Evolutionary conservation across 2,113 vertebrate species (phyloP).

Genomic region (Atherinomorus stipes): DNA sequence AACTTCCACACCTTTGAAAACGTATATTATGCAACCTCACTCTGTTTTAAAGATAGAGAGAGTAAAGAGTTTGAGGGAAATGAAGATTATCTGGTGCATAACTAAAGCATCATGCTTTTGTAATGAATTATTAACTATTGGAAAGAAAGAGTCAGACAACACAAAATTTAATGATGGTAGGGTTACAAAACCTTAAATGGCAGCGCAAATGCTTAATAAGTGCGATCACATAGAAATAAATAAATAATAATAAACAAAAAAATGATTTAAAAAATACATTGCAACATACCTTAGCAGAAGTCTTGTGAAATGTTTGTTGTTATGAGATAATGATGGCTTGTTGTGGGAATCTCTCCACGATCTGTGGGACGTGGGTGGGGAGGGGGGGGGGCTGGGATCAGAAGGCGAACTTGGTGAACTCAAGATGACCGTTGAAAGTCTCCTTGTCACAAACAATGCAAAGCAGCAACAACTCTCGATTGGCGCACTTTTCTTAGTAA

Average conservation of each 20-base stretch:
- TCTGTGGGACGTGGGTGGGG: conserved; percentile 8
- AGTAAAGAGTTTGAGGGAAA: background rate
- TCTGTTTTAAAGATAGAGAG: background rate
- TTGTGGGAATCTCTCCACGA: background rate
- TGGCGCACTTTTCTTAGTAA: conserved; percentile 9
- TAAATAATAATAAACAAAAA: background rate
- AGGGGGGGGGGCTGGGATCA: conserved; percentile 31
- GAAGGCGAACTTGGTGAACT: conserved; percentile 38
- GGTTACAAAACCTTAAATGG: too few species aligned
- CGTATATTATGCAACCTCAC: background rate
- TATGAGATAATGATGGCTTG: background rate
- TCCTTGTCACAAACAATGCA: background rate
- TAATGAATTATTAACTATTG: too few species aligned
- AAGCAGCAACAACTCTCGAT: conserved; percentile 37
- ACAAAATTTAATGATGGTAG: too few species aligned
- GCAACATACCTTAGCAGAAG: background rate
- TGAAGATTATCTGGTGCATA: background rate
- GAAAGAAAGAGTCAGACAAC: too few species aligned
- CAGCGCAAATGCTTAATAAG: background rate
- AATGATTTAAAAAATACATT: background rate
- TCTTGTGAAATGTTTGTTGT: background rate
- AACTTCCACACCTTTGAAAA: background rate
- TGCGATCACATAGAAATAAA: background rate
- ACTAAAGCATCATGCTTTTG: too few species aligned
- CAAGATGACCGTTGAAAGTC: background rate